These are phyloP conservation scores for Crotophaga sulcirostris DNA, from an alignment of 2,113 vertebrate species.

Conservation along the genomic window DNA sequence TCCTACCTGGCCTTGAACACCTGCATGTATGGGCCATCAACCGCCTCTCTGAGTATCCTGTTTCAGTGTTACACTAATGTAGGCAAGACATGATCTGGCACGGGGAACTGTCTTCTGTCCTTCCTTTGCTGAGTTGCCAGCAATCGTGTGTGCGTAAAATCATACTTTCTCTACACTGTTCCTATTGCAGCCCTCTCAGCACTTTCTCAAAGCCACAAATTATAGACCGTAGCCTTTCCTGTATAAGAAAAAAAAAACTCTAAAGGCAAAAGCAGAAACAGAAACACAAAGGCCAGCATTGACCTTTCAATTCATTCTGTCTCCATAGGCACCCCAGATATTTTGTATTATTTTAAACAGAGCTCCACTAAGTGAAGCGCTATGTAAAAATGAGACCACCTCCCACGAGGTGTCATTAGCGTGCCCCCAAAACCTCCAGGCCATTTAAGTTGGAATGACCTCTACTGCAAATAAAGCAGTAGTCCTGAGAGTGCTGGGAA, in stretches of 20 bases:
- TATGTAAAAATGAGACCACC: background rate
- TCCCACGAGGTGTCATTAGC: background rate
- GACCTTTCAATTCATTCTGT: background rate
- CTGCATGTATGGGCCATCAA: no score
- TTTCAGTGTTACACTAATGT: no score
- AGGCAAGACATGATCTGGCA: background rate
- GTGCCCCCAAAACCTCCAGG: background rate
- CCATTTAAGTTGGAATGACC: background rate
- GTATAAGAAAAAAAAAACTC: background rate
- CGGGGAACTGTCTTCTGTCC: background rate
- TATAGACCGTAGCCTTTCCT: background rate
- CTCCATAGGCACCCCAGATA: background rate
- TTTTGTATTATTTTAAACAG: background rate
- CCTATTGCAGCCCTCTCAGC: background rate
- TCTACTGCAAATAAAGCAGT: background rate
- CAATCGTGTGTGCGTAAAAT: background rate
- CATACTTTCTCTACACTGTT: background rate
- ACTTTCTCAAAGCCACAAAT: background rate
- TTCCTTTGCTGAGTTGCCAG: background rate
- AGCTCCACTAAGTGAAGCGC: background rate
- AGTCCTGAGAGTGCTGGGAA: background rate
- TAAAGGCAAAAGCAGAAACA: background rate
- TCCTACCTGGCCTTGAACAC: no score
- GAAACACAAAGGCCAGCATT: background rate
- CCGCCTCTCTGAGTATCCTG: no score